Conservation (phyloP, 2,888 invertebrate species). For the Tenthredo notha region DNA sequence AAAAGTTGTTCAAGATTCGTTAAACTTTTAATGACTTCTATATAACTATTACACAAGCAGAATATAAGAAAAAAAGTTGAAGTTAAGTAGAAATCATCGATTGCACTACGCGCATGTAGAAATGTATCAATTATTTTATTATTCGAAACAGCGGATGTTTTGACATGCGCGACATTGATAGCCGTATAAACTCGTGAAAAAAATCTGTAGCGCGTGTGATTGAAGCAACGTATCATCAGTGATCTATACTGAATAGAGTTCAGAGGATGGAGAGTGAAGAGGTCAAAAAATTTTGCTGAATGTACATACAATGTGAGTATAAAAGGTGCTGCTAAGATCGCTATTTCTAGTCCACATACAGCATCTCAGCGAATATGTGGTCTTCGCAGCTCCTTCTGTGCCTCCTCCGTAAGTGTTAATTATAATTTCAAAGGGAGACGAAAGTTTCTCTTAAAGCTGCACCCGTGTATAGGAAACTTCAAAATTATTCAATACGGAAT, state of each 20-base stretch:
- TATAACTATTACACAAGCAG: background rate
- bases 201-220: background rate
- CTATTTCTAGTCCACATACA: slow-evolving; percentile 56
- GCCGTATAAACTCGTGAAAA: background rate
- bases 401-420: slow-evolving; percentile 67
- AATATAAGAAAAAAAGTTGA: background rate
- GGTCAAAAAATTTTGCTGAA: slow-evolving; percentile 35
- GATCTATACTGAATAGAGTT: slow-evolving; percentile 11
- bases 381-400: slow-evolving; percentile 62
- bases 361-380: slow-evolving; percentile 62
- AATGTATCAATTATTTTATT: slow-evolving; percentile 20
- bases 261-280: slow-evolving; percentile 7
- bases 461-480: background rate
- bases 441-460: background rate
- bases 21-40: background rate
- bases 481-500: background rate
- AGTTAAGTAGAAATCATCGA: background rate
- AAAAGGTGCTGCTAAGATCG: slow-evolving; percentile 7
- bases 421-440: background rate
- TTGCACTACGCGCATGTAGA: background rate
- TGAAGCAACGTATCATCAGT: background rate
- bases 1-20: background rate
- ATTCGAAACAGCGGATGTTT: slow-evolving; percentile 27
- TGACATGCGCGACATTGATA: slow-evolving; percentile 35
- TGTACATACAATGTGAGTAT: slow-evolving; percentile 32